A percentile compares a stretch with the other conserved stretches of the same genome.
These are phyloP conservation scores for Muricea muricata DNA, from an alignment of 92 coral and sea anemone genomes.

Conservation along the genomic window DNA sequence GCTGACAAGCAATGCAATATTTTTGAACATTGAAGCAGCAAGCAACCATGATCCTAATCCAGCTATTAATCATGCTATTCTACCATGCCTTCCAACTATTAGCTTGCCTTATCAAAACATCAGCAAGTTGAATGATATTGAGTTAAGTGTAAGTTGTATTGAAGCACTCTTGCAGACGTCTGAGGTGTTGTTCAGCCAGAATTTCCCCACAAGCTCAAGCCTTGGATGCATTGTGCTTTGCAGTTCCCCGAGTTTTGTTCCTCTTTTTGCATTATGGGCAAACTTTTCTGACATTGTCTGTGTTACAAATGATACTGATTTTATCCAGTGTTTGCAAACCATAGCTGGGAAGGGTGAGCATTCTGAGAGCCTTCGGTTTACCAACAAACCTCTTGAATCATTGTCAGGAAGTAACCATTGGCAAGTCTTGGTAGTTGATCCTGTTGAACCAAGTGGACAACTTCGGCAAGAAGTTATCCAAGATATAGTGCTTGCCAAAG, in stretches of 20 bases:
- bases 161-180: constrained; percentile 62
- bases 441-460: constrained; percentile 89
- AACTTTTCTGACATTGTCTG: constrained; percentile 63
- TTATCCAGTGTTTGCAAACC: constrained; percentile 44
- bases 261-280: constrained; percentile 66
- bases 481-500: constrained; percentile 88
- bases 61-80: too few relatives aligned
- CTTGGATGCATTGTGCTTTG: constrained; percentile 40
- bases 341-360: constrained; percentile 45
- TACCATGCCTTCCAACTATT: background rate
- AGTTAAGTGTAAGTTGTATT: constrained; percentile 53
- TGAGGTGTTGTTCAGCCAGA: constrained; percentile 32
- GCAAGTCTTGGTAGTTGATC: constrained; percentile 77
- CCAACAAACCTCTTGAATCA: constrained; percentile 75
- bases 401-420: constrained; percentile 73
- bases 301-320: constrained; percentile 54
- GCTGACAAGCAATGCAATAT: constrained; percentile 25
- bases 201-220: background rate
- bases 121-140: constrained; percentile 74
- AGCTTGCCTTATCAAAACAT: constrained; percentile 79
- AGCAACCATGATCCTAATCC: too few relatives aligned
- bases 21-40: background rate
- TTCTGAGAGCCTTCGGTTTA: constrained; percentile 57
- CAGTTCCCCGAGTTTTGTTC: constrained; percentile 68
- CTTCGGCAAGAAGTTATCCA: constrained; percentile 82